Evolutionary conservation across 2,797 vertebrate genomes (phyloP).

Genomic region (Rhincodon typus): DNA sequence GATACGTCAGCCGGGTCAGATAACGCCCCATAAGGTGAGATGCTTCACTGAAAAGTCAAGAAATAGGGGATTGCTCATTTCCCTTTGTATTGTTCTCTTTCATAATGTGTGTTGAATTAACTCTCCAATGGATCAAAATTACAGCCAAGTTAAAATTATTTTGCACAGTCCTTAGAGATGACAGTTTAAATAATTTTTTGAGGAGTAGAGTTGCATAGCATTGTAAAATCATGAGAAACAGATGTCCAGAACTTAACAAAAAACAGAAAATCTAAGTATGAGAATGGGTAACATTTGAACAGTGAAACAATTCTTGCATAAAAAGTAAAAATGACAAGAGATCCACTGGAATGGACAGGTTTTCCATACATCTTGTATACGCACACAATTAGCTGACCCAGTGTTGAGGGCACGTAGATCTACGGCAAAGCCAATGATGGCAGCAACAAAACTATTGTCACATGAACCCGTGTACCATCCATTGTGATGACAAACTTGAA

Average conservation of each 20-base stretch:
- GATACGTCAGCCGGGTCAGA: too few relatives aligned
- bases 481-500: conserved; percentile 12
- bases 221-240: neutral
- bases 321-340: neutral
- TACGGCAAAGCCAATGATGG: neutral
- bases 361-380: neutral
- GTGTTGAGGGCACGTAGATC: neutral
- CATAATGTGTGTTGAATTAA: too few relatives aligned
- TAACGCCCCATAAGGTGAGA: neutral
- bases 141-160: neutral
- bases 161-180: neutral
- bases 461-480: neutral
- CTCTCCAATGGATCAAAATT: neutral
- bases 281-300: conserved; percentile 12
- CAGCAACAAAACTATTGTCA: neutral
- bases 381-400: neutral
- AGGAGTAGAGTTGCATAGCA: neutral
- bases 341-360: conserved; percentile 9
- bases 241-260: neutral
- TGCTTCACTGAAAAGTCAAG: neutral
- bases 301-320: conserved; percentile 11
- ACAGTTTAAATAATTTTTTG: neutral
- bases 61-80: neutral
- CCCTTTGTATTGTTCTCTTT: neutral
- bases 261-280: neutral